Base-by-base conservation (phyloP, 2,888 invertebrate genomes). In the Meteorus colon region DNA sequence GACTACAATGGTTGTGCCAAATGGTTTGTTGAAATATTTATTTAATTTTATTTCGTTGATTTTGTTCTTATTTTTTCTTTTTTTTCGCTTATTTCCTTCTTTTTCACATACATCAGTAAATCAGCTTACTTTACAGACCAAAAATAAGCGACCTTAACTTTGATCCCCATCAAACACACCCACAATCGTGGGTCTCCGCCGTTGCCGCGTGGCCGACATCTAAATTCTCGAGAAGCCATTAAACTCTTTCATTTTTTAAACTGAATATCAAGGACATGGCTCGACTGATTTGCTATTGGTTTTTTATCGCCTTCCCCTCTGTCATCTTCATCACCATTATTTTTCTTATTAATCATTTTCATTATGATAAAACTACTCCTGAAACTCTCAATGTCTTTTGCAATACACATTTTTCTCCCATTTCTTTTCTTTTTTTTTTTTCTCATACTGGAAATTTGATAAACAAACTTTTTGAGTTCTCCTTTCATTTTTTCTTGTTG, bases 81-180 rank as follows among this genome's bases (percentile, higher is more conserved):
- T n/a, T 31, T 62, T 29, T 62, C 27, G 10, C 4, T 14, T 4
- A 2, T 34, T 19, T 55, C n/a, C n/a, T 48, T 48, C 48, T 19
- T 55, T 55, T 55, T 19, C 41, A 41, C 8, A 41, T 55, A 55
- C 6, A 55, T 55, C n/a, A 16, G 48, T 55, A 55, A 19, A 19
- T 5, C 19, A 19, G 19, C 19, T 55, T 55, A 55, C 8, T 55
- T 55, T 55, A 55, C 55, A 4, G 55, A 55, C 55, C 72, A 73
- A 75, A 78, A 79, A 81, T 81, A 77, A 75, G 68, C 67, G 81
- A 72, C 78, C 77, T 81, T 79, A 79, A 79, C 79, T 78, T 79
- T 78, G 75, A 73, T 72, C 71, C 67, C 74, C 69, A 66, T 66
- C 51, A 71, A 24, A 65, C 74, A 77, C 79, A 77, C 79, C 77